These are phyloP conservation scores for Danionella dracula DNA, from an alignment of 2,797 vertebrate genomes.

Conservation along the genomic window DNA sequence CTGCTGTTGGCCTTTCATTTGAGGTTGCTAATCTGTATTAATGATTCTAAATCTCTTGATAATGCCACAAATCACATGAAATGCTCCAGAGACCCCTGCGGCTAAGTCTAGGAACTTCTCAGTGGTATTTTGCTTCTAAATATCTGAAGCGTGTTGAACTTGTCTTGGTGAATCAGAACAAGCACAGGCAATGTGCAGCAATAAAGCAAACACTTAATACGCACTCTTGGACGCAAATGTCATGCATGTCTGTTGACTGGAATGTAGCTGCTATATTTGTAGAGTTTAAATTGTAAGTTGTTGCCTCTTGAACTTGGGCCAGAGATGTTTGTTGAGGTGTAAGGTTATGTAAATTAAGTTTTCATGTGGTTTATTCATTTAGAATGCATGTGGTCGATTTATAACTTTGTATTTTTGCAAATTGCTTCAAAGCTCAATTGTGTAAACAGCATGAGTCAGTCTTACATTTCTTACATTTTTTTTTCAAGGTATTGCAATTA, in stretches of 20 bases:
- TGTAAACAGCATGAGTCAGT: no score
- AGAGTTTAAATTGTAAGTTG: conserved; percentile 1
- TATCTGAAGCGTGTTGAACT: not conserved
- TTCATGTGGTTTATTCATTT: not conserved
- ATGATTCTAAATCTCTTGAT: not conserved
- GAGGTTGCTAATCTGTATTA: conserved; percentile 2
- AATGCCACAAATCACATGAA: not conserved
- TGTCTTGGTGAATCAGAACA: conserved; percentile 7
- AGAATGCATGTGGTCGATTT: not conserved
- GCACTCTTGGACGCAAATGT: not conserved
- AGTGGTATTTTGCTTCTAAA: not conserved
- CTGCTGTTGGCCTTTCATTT: not conserved
- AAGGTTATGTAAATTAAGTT: not conserved
- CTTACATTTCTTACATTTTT: no score
- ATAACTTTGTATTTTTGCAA: not conserved
- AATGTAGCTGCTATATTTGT: conserved; percentile 5
- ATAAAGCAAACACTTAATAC: conserved; percentile 3
- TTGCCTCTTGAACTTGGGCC: not conserved
- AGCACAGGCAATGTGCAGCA: not conserved
- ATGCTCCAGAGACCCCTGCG: not conserved
- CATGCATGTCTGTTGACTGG: not conserved
- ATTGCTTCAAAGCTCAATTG: not conserved
- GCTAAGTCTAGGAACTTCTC: not conserved
- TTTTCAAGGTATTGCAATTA: no score
- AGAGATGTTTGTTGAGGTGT: not conserved